A percentile compares a stretch with the other conserved stretches of the same genome.
phyloP scores from a whole-genome alignment of 2,888 invertebrate species.

The Scaptomyza polygonia region DNA sequence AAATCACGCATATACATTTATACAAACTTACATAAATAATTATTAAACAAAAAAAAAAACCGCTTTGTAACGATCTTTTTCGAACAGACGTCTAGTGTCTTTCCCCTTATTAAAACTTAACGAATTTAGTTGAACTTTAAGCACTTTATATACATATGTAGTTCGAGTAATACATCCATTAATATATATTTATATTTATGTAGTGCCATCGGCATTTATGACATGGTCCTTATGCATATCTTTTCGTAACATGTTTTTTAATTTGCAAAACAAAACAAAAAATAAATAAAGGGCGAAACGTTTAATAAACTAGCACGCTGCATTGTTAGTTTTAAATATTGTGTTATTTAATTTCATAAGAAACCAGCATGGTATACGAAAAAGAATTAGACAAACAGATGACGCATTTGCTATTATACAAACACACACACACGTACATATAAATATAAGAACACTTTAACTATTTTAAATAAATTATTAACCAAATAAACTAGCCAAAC shows the following conservation, averaged over 20 bases:
- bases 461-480: constrained; percentile 76
- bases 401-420: constrained; percentile 64
- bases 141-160: too few species aligned
- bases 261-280: constrained; percentile 57
- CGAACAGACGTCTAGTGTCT: constrained; percentile 66
- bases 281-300: constrained; percentile 30
- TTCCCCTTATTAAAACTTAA: constrained; percentile 43
- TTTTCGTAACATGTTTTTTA: constrained; percentile 58
- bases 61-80: constrained; percentile 70
- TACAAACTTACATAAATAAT: constrained; percentile 26
- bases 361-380: constrained; percentile 68
- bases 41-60: constrained; percentile 41
- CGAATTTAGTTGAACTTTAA: constrained; percentile 77
- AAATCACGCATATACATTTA: constrained; percentile 52
- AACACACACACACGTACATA: constrained; percentile 37
- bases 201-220: constrained; percentile 67
- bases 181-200: constrained; percentile 32
- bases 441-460: constrained; percentile 51
- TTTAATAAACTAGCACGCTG: constrained; percentile 57
- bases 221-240: constrained; percentile 72
- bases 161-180: too few species aligned
- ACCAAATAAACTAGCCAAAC: constrained; percentile 78
- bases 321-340: constrained; percentile 76
- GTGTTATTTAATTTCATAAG: constrained; percentile 75
- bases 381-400: constrained; percentile 39